Base-by-base conservation (phyloP, 2,797 vertebrate species). In the Oophaga sylvatica region DNA sequence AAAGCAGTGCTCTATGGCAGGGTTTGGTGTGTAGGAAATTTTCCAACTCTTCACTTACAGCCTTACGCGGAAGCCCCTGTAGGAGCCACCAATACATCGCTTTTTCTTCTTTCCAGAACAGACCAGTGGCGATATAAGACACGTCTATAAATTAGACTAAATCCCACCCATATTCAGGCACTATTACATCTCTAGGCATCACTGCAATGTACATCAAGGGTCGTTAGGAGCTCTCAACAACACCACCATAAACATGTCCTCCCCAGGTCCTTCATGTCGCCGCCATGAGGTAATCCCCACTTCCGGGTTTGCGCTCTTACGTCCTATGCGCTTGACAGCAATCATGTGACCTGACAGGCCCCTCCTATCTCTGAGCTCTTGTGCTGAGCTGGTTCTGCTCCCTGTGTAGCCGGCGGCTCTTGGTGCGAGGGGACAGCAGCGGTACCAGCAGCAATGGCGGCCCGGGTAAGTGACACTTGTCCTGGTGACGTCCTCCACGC, bases 341-440 rank as follows among this genome's bases (percentile, higher is more conserved):
- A 22, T 84, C 82, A 84, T 57, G 70, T 75, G 82, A 84, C 31
- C 4, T 7, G 13, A 1, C 2, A 29, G 17, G 82, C 29, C 15
- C n/a, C 82, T 20, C 70, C 82, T 15, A 29, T 13, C 57, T 45
- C 31, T 48, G 19, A 17, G 70, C 68, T 73, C 20, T 73, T 62
- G 59, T 84, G 82, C 70, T 84, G 82, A 84, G 82, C 82, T 84
- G 82, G 68, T 60, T 20, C 68, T 16, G 56, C 41, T n/a, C 11
- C 59, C 26, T 75, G 56, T 75, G 35, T n/a, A 84, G 82, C 70
- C 82, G 82, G 82, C 60, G 5, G 4, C 1, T 13, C 48, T 31
- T 48, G 48, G 81, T 83, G 81, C 22, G 48, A 26, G 68, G 81
- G 56, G 81, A 75, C 56, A 59, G 56, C 8, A 22, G 31, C 68